Conservation (phyloP, 2,113 vertebrate genomes). For the Caranx ignobilis region DNA sequence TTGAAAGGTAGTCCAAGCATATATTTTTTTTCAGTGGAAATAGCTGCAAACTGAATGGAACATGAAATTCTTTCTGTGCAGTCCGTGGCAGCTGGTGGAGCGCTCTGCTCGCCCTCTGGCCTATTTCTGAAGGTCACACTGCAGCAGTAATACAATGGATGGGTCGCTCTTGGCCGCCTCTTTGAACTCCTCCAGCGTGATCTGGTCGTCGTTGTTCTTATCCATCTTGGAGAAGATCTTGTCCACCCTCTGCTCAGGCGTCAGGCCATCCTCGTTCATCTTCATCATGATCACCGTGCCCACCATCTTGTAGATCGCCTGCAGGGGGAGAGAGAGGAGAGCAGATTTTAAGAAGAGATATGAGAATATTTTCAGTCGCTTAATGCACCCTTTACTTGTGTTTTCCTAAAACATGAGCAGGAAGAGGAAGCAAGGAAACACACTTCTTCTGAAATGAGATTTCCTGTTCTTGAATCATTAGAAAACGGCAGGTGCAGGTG, state of each 20-base stretch:
- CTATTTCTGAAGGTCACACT: constrained; percentile 99
- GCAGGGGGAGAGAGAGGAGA: constrained; percentile 22
- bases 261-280: constrained; percentile 98
- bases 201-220: constrained; percentile 99
- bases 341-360: not conserved
- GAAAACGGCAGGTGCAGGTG: not conserved
- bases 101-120: constrained; percentile 74
- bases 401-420: not conserved
- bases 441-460: not conserved
- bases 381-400: not conserved
- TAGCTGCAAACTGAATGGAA: constrained; percentile 99
- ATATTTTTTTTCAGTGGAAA: constrained; percentile 84
- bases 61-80: constrained; percentile 93
- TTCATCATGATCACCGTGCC: constrained; percentile 99
- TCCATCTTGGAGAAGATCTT: constrained; percentile 99
- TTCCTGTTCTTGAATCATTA: not conserved
- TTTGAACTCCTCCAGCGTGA: constrained; percentile 98
- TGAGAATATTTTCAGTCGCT: no score
- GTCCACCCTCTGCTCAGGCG: constrained; percentile 96
- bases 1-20: constrained; percentile 99
- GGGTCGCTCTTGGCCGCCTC: constrained; percentile 99
- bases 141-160: constrained; percentile 99
- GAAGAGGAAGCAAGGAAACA: not conserved
- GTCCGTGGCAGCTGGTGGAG: constrained; percentile 85
- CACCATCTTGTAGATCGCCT: constrained; percentile 99